Evolutionary conservation across 2,888 invertebrate genomes (phyloP).

Genomic region (Melieria crassipennis): DNA sequence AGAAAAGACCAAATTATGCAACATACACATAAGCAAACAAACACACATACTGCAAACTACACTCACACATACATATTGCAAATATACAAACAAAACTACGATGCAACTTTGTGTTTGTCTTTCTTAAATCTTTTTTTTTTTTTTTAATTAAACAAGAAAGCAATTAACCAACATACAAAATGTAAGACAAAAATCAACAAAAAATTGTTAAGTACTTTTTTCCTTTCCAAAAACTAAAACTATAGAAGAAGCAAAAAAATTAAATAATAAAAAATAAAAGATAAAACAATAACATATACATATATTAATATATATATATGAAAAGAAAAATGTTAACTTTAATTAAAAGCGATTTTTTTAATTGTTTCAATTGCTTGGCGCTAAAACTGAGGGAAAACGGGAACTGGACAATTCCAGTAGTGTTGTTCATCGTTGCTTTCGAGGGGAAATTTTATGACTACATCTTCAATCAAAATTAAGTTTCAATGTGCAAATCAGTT

Average conservation of each 20-base stretch:
- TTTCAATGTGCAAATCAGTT: no score
- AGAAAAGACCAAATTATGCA: not conserved
- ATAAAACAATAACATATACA: conserved; percentile 5
- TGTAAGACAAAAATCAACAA: conserved; percentile 19
- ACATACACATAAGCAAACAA: not conserved
- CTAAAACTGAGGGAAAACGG: not conserved
- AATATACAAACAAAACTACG: not conserved
- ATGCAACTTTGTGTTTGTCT: no score
- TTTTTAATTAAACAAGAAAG: conserved; percentile 17
- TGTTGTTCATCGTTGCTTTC: no score
- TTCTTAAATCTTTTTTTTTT: not conserved
- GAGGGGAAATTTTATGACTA: no score
- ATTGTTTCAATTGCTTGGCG: not conserved
- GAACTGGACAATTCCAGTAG: no score
- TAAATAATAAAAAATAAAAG: conserved; percentile 21
- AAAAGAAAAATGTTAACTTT: not conserved
- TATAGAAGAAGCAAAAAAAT: not conserved
- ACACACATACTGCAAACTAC: not conserved
- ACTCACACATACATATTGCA: conserved; percentile 15
- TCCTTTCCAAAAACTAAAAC: conserved; percentile 9
- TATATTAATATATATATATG: conserved; percentile 14
- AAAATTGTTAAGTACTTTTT: not conserved
- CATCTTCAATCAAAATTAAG: no score
- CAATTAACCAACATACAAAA: conserved; percentile 14
- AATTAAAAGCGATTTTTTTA: not conserved